phyloP scores from a whole-genome alignment of 2,113 vertebrate genomes.

The Catharus bicknelli region DNA sequence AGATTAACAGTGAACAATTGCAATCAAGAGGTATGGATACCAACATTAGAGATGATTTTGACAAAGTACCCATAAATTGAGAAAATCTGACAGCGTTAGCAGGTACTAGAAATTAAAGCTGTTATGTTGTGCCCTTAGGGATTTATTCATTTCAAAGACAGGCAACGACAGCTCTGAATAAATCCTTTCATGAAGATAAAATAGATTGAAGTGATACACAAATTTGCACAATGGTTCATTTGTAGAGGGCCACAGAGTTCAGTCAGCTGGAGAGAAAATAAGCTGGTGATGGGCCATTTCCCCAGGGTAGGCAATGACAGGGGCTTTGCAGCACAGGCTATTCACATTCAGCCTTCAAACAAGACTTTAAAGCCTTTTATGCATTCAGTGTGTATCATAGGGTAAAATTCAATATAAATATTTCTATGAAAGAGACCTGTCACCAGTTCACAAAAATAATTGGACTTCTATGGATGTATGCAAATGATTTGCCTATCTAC shows the following conservation, averaged over 20 bases:
- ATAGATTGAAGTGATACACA: conserved; percentile 3
- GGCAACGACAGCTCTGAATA: background rate
- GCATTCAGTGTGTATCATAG: background rate
- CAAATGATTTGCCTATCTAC: background rate
- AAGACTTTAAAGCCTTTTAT: background rate
- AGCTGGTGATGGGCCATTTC: background rate
- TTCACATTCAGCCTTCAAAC: background rate
- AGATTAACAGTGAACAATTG: background rate
- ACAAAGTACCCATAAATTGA: background rate
- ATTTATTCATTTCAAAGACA: conserved; percentile 17
- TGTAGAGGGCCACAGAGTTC: conserved; percentile 22
- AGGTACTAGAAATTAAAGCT: conserved; percentile 29
- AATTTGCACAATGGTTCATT: conserved; percentile 13
- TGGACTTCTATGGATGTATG: background rate
- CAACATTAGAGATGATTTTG: background rate
- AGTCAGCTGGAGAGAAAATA: conserved; percentile 1
- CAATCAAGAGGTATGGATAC: background rate
- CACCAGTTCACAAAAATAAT: background rate
- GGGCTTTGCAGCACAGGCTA: background rate
- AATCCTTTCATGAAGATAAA: conserved; percentile 7
- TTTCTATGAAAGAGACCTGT: background rate
- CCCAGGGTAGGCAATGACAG: background rate
- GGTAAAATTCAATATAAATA: background rate
- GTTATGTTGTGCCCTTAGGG: conserved; percentile 1
- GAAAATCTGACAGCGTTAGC: conserved; percentile 9